Evolutionary conservation across 2,113 vertebrate genomes (phyloP), one percentile per base, ranked within the genome.

Genomic region (Amazona vittata): DNA sequence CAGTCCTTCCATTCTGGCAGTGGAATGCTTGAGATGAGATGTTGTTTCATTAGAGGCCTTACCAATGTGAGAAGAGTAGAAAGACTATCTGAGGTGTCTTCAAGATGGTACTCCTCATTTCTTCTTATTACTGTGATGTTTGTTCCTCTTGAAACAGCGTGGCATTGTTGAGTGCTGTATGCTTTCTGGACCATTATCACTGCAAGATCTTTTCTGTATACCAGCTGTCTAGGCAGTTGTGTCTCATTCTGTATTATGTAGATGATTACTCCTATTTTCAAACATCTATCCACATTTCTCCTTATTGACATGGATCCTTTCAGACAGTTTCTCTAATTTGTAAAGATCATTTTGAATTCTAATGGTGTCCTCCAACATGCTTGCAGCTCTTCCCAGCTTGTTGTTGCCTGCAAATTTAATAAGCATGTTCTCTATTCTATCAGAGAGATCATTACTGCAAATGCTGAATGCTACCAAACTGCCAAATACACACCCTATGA

Each of bases 371-470:
- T 96, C 94, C 93, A 96, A 95, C 96, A 96, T 82, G 86, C 89
- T 83, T 96, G 95, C 93, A 83, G 86, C 93, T 96, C 89, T 95
- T 96, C 93, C 93, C 94, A 96, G 96, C 94, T 95, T 96, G 93
- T 91, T 92, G 95, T 84, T 95, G 93, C 94, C 94, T 91, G 89
- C 81, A 96, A 96, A 97, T 97, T 97, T 96, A 97, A 97, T 96
- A 97, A 97, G 94, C 91, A 84, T 96, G 94, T 93, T 97, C 93
- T 96, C 96, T 89, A 91, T 95, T 96, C 95, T 95, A 96, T 97
- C 91, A 87, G 81, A 94, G 93, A 96, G 74, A 96, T 97, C 96
- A 96, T 97, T 97, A 96, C 95, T 94, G 89, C 95, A 97, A 97
- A 94, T 85, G 95, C 84, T 91, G 95, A 96, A 96, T 89, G 89